phyloP scores from a whole-genome alignment of 2,113 vertebrate genomes.

The Ia io region DNA sequence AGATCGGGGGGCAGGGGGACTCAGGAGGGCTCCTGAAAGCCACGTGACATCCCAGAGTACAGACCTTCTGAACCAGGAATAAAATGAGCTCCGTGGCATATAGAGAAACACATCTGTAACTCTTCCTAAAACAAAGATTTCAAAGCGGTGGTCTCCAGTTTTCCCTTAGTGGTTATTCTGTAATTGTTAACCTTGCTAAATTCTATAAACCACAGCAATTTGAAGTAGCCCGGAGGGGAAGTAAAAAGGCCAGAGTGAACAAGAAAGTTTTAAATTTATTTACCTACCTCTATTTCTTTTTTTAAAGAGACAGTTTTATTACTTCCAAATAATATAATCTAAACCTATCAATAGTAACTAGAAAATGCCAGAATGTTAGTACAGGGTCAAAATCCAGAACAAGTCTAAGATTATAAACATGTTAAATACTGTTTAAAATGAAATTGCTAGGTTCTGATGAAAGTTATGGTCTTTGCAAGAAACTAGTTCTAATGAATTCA shows the following conservation, averaged over 20 bases:
- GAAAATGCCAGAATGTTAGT: conserved; percentile 43
- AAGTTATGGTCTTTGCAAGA: neutral
- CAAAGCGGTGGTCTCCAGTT: neutral
- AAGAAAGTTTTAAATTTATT: neutral
- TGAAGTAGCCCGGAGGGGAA: neutral
- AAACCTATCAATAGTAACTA: conserved; percentile 28
- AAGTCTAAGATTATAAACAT: neutral
- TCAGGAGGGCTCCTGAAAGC: neutral
- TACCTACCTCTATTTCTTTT: neutral
- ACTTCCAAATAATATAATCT: conserved; percentile 27
- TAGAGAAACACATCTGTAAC: neutral
- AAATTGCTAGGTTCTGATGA: neutral
- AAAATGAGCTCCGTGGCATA: neutral
- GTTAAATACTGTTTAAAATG: conserved; percentile 14
- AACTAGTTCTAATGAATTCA: neutral
- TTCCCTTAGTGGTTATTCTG: neutral
- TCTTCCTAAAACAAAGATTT: neutral
- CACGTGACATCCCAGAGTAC: neutral
- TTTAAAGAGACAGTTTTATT: neutral
- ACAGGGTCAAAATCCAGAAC: conserved; percentile 44
- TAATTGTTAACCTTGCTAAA: neutral
- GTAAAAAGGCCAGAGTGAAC: neutral
- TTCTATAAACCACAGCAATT: neutral
- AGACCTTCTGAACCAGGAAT: neutral
- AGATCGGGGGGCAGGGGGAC: neutral